Evolutionary conservation across 2,888 invertebrate species (phyloP).

Genomic region (Apamea epomidion): DNA sequence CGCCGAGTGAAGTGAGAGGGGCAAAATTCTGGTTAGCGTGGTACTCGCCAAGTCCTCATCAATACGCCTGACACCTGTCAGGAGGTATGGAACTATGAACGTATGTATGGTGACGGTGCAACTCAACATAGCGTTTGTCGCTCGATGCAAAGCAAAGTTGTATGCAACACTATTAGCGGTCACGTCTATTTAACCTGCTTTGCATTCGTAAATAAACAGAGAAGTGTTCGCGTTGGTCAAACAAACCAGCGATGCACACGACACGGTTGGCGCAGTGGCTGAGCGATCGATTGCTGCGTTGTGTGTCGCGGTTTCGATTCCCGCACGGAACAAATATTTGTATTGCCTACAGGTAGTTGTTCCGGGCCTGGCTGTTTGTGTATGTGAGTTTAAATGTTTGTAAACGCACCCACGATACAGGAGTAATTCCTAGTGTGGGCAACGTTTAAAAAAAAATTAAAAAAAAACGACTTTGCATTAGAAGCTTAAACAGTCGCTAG

Average conservation of each 20-base stretch:
- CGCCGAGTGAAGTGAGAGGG: neutral
- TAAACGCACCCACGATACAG: too few relatives aligned
- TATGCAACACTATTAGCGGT: constrained; percentile 5
- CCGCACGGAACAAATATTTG: too few relatives aligned
- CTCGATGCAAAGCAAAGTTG: neutral
- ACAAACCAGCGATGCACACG: constrained; percentile 15
- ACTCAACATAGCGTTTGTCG: neutral
- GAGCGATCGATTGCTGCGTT: too few relatives aligned
- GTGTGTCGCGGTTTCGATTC: too few relatives aligned
- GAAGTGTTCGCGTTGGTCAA: constrained; percentile 4
- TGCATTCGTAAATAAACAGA: constrained; percentile 10
- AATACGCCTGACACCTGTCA: constrained; percentile 14
- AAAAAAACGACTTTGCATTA: too few relatives aligned
- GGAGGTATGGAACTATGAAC: neutral
- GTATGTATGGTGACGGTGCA: constrained; percentile 4
- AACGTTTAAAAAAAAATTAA: too few relatives aligned
- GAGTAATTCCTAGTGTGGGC: too few relatives aligned
- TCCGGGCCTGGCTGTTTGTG: too few relatives aligned
- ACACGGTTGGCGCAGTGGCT: too few relatives aligned
- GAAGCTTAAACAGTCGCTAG: constrained; percentile 15
- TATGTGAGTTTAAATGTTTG: too few relatives aligned
- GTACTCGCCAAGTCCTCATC: neutral
- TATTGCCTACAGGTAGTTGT: too few relatives aligned
- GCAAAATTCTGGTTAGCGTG: neutral
- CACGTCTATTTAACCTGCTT: constrained; percentile 19